These are phyloP conservation scores for Pitangus sulphuratus DNA, from an alignment of 2,797 vertebrate species.

Conservation along the genomic window DNA sequence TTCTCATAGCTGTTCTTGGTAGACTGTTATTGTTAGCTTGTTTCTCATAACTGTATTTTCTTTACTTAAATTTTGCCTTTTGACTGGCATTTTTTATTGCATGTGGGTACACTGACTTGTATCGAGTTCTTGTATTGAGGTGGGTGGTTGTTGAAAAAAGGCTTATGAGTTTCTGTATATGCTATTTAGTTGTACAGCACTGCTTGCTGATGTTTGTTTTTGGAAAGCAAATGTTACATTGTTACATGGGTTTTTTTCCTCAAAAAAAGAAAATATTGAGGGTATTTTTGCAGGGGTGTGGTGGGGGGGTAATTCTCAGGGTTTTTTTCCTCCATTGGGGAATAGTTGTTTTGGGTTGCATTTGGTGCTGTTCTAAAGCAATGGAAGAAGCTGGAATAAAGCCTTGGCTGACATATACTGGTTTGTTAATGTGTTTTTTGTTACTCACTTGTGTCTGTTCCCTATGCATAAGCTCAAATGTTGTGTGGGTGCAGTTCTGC, in stretches of 20 bases:
- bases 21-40: not conserved
- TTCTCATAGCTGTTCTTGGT: not conserved
- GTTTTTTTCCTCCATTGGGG: not conserved
- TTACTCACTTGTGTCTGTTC: not conserved
- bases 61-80: not conserved
- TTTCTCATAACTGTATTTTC: not conserved
- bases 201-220: not conserved
- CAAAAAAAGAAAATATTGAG: not conserved
- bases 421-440: not conserved
- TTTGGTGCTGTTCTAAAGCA: not conserved
- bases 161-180: not conserved
- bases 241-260: accelerated
- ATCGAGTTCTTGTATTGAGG: not conserved
- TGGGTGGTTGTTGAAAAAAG: not conserved
- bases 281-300: not conserved
- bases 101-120: not conserved
- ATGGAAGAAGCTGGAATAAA: conserved; percentile 45
- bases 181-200: not conserved
- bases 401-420: not conserved
- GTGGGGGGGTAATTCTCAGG: too few relatives aligned
- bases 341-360: not conserved
- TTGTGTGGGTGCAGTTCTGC: not conserved
- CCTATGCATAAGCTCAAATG: not conserved
- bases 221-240: not conserved
- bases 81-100: not conserved